These are phyloP conservation scores for Seladonia tumulorum DNA, from an alignment of 2,888 invertebrate genomes.

Conservation along the genomic window DNA sequence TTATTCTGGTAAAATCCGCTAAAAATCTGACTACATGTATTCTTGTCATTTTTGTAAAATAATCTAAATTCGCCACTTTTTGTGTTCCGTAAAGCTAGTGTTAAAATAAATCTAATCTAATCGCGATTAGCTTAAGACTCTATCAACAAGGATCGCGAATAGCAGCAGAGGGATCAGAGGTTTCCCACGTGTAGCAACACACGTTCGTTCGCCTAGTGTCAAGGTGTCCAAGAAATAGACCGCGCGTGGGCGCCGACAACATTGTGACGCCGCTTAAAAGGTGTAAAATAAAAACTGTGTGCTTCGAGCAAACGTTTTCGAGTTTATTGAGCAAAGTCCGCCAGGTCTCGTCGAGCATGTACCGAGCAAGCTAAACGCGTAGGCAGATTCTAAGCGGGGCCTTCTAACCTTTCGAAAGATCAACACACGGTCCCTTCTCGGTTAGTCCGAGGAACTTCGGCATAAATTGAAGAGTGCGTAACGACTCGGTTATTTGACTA, in stretches of 20 bases:
- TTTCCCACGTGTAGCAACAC: not conserved
- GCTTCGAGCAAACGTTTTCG: conserved; percentile 64
- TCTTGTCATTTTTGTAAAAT: no score
- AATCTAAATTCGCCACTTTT: no score
- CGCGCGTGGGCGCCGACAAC: conserved; percentile 46
- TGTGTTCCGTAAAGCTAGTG: not conserved
- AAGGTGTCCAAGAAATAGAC: conserved; percentile 28
- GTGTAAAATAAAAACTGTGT: conserved; percentile 66
- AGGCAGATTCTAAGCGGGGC: conserved; percentile 47
- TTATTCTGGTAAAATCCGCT: no score
- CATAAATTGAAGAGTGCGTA: conserved; percentile 36
- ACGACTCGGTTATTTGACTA: conserved; percentile 32
- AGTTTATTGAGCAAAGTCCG: conserved; percentile 66
- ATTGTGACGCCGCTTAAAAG: conserved; percentile 60
- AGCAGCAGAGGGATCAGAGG: not conserved
- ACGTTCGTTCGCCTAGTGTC: not conserved
- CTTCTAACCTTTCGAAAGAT: conserved; percentile 57
- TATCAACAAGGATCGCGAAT: not conserved
- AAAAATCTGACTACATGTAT: no score
- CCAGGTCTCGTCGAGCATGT: conserved; percentile 34
- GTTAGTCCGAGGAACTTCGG: conserved; percentile 14
- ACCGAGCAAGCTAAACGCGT: conserved; percentile 55
- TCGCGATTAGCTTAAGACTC: not conserved
- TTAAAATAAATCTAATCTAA: not conserved
- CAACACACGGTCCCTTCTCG: conserved; percentile 33